Base-by-base conservation (phyloP, 30 jellyfish, hydroid and myxozoan species). In the Hydra vulgaris region DNA sequence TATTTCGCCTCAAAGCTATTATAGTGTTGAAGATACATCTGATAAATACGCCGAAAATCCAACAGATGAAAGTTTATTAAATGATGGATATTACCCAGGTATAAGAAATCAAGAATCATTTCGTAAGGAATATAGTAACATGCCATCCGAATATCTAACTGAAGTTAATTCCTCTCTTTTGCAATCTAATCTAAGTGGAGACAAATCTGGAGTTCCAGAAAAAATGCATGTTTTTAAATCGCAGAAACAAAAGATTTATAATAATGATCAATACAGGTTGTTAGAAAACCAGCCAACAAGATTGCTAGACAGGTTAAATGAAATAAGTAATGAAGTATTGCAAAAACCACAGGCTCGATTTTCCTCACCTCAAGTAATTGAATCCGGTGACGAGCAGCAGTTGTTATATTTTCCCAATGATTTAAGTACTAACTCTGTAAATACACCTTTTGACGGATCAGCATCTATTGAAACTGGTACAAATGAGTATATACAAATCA, bases 1-100 rank as follows among this genome's bases (percentile, higher is more conserved):
- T 68, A 68, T 68, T 68, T 68, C 75, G 27, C 75, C 75, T 4
- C 75, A 68, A 68, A 68, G 26, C 16, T 68, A 68, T 68, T 68
- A 68, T 23, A 68, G 75, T 68, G 75, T 68, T 23, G 27, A 20
- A 8, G 75, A 68, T 68, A 68, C 75, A 68, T n/a, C 26, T 68
- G 75, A 68, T 68, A 68, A 68, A 20, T 20, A 68, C 15, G 15
- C 12, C 27, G 75, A 68, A 68, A 23, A 7, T 68, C 25, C 25
- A n/a, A 3, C 75, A 68, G 26, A 68, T 8, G 27, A 68, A 23
- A 68, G 75, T 8, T n/a, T 8, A 20, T 8, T n/a, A 7, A 15
- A 68, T n/a, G 75, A 68, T 1, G 15, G 8, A 68, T 20, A 20
- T 68, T 68, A n/a, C 61, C 61, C 61, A 40, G 61, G 61, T 15